A percentile compares a stretch with the other conserved stretches of the same genome.
Conservation (phyloP, 2,113 vertebrate species). For the Tauraco erythrolophus region DNA sequence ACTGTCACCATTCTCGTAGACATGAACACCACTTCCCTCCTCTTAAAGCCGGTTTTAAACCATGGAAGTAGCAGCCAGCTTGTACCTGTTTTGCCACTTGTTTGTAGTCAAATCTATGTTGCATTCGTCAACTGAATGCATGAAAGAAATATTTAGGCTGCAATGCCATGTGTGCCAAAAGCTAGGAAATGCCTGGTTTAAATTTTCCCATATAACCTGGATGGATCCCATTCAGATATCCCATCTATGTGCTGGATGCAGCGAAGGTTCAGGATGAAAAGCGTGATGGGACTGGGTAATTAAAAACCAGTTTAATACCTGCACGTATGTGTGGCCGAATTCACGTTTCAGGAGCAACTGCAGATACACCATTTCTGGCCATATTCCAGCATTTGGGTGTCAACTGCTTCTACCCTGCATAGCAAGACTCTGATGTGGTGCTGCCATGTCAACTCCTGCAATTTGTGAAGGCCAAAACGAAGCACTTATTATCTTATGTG, state of each 20-base stretch:
- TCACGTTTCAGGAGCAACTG: background rate
- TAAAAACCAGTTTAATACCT: background rate
- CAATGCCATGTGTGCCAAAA: background rate
- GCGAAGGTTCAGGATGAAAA: background rate
- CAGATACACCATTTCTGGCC: background rate
- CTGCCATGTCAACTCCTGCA: background rate
- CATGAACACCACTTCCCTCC: background rate
- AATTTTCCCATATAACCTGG: background rate
- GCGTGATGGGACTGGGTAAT: background rate
- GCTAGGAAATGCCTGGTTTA: background rate
- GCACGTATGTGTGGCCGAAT: background rate
- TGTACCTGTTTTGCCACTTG: background rate
- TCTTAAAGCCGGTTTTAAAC: background rate
- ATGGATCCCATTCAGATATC: background rate
- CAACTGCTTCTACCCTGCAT: background rate
- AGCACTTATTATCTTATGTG: background rate
- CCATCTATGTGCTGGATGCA: background rate
- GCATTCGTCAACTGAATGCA: background rate
- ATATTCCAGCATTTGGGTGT: background rate
- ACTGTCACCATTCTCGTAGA: accelerated
- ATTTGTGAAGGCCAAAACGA: background rate
- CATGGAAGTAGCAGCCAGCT: background rate
- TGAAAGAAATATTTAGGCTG: background rate
- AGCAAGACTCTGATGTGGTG: background rate
- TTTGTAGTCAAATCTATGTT: background rate